Evolutionary conservation across 1,140 invertebrate species (phyloP).

Genomic region (Micrasema minimum): DNA sequence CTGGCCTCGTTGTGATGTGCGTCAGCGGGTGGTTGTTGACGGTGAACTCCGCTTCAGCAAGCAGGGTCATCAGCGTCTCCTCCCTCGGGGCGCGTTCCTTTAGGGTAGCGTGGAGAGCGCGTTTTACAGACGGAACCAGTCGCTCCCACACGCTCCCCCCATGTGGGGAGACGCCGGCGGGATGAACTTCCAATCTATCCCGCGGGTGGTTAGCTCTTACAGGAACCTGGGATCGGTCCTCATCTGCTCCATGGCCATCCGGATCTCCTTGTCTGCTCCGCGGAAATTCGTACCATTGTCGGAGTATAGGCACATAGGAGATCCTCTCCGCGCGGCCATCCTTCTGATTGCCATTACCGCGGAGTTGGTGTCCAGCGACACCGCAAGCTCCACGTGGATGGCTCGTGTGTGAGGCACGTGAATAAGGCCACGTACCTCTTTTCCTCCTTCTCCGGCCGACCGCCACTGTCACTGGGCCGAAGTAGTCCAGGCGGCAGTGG

Average conservation of each 20-base stretch:
- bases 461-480: slow-evolving; percentile 53
- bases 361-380: neutral
- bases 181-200: slow-evolving; percentile 57
- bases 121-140: slow-evolving; percentile 59
- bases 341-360: slow-evolving; percentile 50
- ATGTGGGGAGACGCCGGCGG: slow-evolving; percentile 58
- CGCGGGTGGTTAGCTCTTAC: slow-evolving; percentile 15
- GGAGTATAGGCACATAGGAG: slow-evolving; percentile 52
- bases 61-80: slow-evolving; percentile 51
- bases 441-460: slow-evolving; percentile 51
- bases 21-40: slow-evolving; percentile 57
- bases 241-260: slow-evolving; percentile 54
- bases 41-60: slow-evolving; percentile 54
- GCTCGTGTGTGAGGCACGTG: slow-evolving; percentile 49
- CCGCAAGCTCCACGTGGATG: slow-evolving; percentile 54
- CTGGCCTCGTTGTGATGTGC: no score
- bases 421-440: slow-evolving; percentile 50
- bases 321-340: slow-evolving; percentile 52
- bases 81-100: slow-evolving; percentile 47
- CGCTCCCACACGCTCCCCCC: slow-evolving; percentile 60
- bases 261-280: slow-evolving; percentile 54
- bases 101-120: slow-evolving; percentile 48
- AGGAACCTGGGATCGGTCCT: slow-evolving; percentile 31
- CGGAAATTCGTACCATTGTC: slow-evolving; percentile 60
- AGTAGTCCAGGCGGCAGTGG: slow-evolving; percentile 50